These are phyloP conservation scores for Crypturellus tataupa DNA, from an alignment of 2,797 vertebrate species.

Conservation along the genomic window DNA sequence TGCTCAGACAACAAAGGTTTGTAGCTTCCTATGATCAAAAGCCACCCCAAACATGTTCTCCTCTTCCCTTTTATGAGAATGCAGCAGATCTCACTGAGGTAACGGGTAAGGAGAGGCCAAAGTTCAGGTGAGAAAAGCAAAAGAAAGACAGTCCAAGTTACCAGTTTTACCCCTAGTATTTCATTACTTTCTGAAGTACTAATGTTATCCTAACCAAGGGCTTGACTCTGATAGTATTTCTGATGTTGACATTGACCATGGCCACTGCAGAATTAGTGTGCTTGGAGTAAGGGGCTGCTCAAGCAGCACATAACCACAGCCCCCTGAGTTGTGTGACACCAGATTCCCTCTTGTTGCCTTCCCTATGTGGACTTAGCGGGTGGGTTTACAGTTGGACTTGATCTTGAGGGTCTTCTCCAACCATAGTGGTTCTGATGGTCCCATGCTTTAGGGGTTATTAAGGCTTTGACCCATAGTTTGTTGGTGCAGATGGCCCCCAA, in stretches of 20 bases:
- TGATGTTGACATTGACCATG: not conserved
- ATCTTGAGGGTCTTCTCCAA: no score
- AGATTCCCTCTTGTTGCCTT: not conserved
- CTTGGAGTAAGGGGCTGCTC: not conserved
- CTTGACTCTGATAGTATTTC: not conserved
- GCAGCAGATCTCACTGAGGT: not conserved
- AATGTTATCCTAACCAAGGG: not conserved
- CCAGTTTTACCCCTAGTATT: not conserved
- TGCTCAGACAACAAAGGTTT: not conserved
- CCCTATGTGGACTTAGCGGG: no score
- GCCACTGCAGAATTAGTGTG: not conserved
- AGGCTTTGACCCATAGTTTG: not conserved
- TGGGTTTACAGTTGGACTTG: no score
- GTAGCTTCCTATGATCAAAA: not conserved
- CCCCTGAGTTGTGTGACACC: no score
- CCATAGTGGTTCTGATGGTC: no score
- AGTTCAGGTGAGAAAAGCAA: not conserved
- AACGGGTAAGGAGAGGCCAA: not conserved
- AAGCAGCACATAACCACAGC: not conserved
- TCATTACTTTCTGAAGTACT: not conserved
- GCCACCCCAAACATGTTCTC: not conserved
- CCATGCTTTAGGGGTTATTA: no score
- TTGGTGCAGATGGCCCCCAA: not conserved
- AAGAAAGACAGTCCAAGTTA: not conserved
- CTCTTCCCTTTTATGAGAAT: not conserved